Evolutionary conservation across 2,797 vertebrate genomes (phyloP), one percentile per base, ranked within the genome.

Genomic region (Rachycentron canadum): DNA sequence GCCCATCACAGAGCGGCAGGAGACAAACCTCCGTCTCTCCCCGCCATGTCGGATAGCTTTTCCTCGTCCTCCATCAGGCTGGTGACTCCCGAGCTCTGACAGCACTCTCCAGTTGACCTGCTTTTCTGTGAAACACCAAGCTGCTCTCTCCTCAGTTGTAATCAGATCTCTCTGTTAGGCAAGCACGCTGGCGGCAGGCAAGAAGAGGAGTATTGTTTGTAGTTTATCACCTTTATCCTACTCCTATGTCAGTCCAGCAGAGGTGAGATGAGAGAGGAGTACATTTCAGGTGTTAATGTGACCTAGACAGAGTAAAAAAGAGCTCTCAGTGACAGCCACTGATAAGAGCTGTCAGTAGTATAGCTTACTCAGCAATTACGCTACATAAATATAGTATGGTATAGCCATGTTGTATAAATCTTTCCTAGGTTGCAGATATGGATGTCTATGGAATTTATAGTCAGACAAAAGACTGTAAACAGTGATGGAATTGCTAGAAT

Each of bases 51-150:
- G 82, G 89, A 80, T 84, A 74, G 88, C 69, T 91, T 89, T 84
- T 89, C 77, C 87, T 84, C 73, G 32, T 83, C 73, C 69, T 90
- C 73, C 78, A 76, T 91, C 90, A 87, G 88, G 63, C 73, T 34
- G 28, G 88, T 90, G 79, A 93, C 90, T 91, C 90, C 86, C 80
- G 40, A 85, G 59, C 74, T 91, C 82, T 91, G 87, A 85, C 85
- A 83, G 89, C 79, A 69, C 86, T 90, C 86, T 81, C 82, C 81
- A 88, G 89, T 88, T 92, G 90, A 94, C 91, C 92, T 88, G 91
- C 85, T 93, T 93, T 93, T 92, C 90, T 83, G 84, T 91, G 86
- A 90, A 91, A 91, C 88, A 86, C 88, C 93, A 86, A 91, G 91
- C 88, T 87, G 91, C 90, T 87, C 87, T 89, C 89, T 89, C 89